Conservation (phyloP, 2,797 vertebrate genomes). For the Dendrocincla fuliginosa region DNA sequence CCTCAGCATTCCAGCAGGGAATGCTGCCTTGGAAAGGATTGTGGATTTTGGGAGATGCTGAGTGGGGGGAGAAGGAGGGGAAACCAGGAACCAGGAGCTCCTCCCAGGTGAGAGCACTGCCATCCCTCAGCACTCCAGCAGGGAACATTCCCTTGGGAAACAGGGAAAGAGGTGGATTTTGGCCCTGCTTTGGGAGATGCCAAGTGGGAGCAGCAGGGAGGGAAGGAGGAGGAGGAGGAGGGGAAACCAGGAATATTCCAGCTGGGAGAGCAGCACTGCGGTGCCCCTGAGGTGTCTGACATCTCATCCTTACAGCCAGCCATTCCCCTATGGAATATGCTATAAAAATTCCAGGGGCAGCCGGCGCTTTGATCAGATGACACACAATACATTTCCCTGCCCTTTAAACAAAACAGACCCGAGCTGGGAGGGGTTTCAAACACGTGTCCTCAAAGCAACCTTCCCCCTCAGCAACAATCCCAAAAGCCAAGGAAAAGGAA, state of each 20-base stretch:
- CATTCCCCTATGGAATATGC: neutral
- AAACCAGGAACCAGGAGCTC: too few species aligned
- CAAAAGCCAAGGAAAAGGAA: neutral
- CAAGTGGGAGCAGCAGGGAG: neutral
- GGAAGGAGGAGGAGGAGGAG: neutral
- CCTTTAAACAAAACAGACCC: slow-evolving; percentile 61
- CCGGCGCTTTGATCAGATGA: slow-evolving; percentile 56
- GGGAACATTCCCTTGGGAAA: neutral
- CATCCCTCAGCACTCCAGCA: neutral
- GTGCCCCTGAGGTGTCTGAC: slow-evolving; percentile 29
- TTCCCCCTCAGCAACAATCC: neutral
- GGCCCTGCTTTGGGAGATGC: neutral
- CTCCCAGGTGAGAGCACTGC: neutral
- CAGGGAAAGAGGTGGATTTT: too few species aligned
- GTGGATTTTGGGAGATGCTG: neutral
- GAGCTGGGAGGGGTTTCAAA: neutral
- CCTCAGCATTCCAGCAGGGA: too few species aligned
- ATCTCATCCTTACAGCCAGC: slow-evolving; percentile 26
- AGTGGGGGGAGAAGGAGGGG: neutral
- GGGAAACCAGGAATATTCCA: neutral
- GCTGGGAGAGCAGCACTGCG: neutral
- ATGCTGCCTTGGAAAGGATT: too few species aligned
- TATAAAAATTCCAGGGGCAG: slow-evolving; percentile 61
- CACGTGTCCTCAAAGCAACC: slow-evolving; percentile 26
- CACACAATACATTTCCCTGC: slow-evolving; percentile 59